Evolutionary conservation across 2,113 vertebrate species (phyloP).

Genomic region (Lycocorax pyrrhopterus): DNA sequence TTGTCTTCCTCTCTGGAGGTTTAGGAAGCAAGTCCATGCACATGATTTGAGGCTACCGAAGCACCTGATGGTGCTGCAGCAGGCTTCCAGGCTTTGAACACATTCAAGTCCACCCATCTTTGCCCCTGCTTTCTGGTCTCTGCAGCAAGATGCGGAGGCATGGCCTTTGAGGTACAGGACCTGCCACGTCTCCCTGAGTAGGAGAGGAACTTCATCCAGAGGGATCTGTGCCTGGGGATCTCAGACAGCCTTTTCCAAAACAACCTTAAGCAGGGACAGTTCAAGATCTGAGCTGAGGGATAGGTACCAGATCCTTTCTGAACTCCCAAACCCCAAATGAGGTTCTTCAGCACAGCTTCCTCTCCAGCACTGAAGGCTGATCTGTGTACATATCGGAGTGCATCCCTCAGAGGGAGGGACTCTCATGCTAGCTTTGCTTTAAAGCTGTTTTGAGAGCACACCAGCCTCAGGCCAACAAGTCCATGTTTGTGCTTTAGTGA

Average conservation of each 20-base stretch:
- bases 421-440: not conserved
- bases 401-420: not conserved
- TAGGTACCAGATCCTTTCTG: not conserved
- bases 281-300: not conserved
- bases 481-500: not conserved
- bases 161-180: not conserved
- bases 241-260: not conserved
- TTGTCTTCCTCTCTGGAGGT: not conserved
- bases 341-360: not conserved
- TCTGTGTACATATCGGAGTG: not conserved
- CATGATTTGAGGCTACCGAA: not conserved
- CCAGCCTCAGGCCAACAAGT: not conserved
- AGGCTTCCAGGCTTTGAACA: not conserved
- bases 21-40: not conserved
- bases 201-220: not conserved
- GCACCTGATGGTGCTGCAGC: not conserved
- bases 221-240: not conserved
- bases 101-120: not conserved
- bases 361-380: not conserved
- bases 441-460: not conserved
- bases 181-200: fast-evolving
- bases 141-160: not conserved
- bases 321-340: not conserved
- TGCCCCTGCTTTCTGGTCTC: not conserved
- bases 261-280: not conserved